Percentiles rank a stretch among this genome's conserved stretches.
Conservation (phyloP, 2,888 invertebrate species). For the Thereva nobilitata region DNA sequence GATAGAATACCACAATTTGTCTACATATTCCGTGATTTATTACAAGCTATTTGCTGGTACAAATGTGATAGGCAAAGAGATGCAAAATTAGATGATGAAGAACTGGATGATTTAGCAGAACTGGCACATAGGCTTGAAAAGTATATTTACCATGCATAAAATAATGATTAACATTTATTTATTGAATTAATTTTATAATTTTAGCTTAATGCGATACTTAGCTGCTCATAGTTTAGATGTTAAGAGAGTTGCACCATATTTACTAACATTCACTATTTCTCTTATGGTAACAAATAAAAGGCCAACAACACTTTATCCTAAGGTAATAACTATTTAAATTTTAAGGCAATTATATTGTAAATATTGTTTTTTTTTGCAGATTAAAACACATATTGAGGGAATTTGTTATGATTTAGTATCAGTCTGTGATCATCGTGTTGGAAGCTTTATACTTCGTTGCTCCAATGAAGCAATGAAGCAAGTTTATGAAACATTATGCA, state of each 20-base stretch:
- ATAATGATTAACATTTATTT: not conserved
- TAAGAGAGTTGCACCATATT: conserved; percentile 55
- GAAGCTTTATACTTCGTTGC: conserved; percentile 53
- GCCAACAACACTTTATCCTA: conserved; percentile 55
- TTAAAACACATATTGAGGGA: conserved; percentile 54
- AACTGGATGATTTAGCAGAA: conserved; percentile 52
- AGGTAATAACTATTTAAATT: conserved; percentile 46
- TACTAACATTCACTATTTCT: conserved; percentile 52
- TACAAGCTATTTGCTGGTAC: conserved; percentile 55
- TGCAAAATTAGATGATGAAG: conserved; percentile 47
- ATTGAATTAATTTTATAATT: conserved; percentile 10
- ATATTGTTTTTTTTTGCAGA: conserved; percentile 45
- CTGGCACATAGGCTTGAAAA: conserved; percentile 52
- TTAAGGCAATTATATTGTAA: not conserved
- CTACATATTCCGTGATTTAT: conserved; percentile 52
- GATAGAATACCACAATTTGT: conserved; percentile 54
- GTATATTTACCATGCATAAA: conserved; percentile 21
- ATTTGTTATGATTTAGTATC: conserved; percentile 54
- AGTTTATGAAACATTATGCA: conserved; percentile 52
- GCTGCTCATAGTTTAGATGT: conserved; percentile 49
- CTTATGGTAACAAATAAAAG: conserved; percentile 54
- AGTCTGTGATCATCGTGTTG: conserved; percentile 55
- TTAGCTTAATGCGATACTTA: conserved; percentile 49
- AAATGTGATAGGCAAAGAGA: conserved; percentile 52
- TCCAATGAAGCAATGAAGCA: conserved; percentile 55